Conservation (phyloP, 2,888 invertebrate species). For the Aleiodes testaceus region DNA sequence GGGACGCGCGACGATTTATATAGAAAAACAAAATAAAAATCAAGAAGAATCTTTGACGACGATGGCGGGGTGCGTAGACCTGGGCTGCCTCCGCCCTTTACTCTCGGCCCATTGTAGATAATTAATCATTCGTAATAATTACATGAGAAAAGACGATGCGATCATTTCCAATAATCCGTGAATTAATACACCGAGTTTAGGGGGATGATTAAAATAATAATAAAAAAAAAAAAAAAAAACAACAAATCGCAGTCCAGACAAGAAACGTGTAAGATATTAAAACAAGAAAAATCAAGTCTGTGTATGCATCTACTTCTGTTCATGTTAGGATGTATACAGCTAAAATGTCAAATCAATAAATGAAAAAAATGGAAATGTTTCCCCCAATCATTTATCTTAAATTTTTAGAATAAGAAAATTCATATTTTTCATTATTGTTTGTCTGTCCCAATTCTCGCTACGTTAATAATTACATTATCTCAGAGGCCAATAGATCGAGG, state of each 20-base stretch:
- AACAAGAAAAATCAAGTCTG: conserved; percentile 53
- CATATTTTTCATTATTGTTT: conserved; percentile 1
- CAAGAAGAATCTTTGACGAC: conserved; percentile 65
- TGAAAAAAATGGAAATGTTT: conserved; percentile 61
- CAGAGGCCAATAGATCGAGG: conserved; percentile 35
- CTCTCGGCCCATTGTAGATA: conserved; percentile 73
- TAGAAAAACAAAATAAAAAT: conserved; percentile 35
- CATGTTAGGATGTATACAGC: conserved; percentile 71
- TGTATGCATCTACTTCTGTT: conserved; percentile 70
- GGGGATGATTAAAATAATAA: conserved; percentile 53
- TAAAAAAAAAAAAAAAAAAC: no score
- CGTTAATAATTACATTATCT: conserved; percentile 4
- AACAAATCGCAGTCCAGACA: conserved; percentile 55
- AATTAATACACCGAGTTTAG: conserved; percentile 58
- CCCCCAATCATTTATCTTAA: background rate
- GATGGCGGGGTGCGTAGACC: conserved; percentile 73
- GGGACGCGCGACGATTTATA: conserved; percentile 69
- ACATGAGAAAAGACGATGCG: conserved; percentile 51
- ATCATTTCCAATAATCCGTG: conserved; percentile 58
- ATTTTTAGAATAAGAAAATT: background rate
- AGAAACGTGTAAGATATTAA: conserved; percentile 63
- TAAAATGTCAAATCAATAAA: conserved; percentile 68
- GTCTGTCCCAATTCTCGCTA: background rate
- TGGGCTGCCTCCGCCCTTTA: conserved; percentile 72
- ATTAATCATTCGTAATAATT: conserved; percentile 67